Evolutionary conservation across 92 coral and sea anemone genomes (phyloP), one percentile per base, ranked within the genome.

Genomic region (Parazoanthus swiftii): DNA sequence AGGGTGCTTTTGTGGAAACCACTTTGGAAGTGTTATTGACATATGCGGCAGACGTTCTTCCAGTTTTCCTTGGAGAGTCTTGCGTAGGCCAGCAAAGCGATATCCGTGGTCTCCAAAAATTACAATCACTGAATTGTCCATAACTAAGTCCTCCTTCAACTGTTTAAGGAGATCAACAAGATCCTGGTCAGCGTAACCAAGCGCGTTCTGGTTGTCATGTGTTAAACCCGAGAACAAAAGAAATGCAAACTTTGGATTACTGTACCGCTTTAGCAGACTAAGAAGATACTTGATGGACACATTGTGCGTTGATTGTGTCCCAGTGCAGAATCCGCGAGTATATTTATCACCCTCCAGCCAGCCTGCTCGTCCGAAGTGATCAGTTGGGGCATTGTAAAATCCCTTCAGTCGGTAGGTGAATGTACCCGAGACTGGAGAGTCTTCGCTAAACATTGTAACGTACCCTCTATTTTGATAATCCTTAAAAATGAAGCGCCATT

Each of bases 361-460:
- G 46, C 91, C 93, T 1, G 92, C 89, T 25, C 93, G 79, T 58
- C 92, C 94, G 82, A 88, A 94, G 82, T 94, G 95, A 74, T 94
- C 98, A 39, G 95, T 91, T 4, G 95, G 98, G 36, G 93, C 92
- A 20, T 88, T 73, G 78, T 81, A 56, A 37, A 94, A 94, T 21
- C 98, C 98, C 46, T 85, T 86, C 56, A 95, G 85, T 20, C 94
- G 93, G 58, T 88, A 91, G 74, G 91, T 95, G 67, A 93, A 93
- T 8, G 95, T 72, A 63, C 91, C 95, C 21, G 77, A 72, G 5
- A 23, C 39, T 1, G 95, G 93, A n/a, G 92, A 85, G 81, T 95
- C 98, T 82, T 95, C 98, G 26, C 89, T 88, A 70, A 81, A 93
- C 91, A 95, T 81, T 5, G 98, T 95, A 5, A 79, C 95, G 25